Evolutionary conservation across 2,888 invertebrate species (phyloP).

Genomic region (Pristionchus fissidentatus): DNA sequence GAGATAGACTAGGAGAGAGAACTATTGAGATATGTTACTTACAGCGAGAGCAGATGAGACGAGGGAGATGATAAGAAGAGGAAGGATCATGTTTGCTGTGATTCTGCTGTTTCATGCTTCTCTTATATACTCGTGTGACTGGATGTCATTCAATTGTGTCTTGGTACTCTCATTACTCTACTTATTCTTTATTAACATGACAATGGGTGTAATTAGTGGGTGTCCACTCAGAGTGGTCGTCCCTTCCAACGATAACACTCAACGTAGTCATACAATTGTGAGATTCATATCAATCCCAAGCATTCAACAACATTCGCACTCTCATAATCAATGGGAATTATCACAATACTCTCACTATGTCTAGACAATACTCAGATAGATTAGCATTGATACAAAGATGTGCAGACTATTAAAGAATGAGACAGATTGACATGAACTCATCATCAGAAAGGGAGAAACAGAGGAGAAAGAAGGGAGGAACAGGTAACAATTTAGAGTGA

Average conservation of each 20-base stretch:
- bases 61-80: constrained; percentile 11
- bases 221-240: constrained; percentile 31
- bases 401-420: too few species aligned
- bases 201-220: constrained; percentile 8
- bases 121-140: constrained; percentile 14
- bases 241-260: constrained; percentile 18
- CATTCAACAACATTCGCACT: too few species aligned
- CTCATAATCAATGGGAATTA: too few species aligned
- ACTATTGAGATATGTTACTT: not conserved
- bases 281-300: not conserved
- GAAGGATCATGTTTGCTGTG: constrained; percentile 3
- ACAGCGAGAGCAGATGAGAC: constrained; percentile 22
- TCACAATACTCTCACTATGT: not conserved
- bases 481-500: constrained; percentile 32
- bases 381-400: not conserved
- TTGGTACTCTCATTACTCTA: not conserved
- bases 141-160: constrained; percentile 13
- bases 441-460: not conserved
- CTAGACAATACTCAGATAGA: not conserved
- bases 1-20: not conserved
- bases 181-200: constrained; percentile 33
- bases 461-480: not conserved
- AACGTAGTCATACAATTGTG: not conserved
- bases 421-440: not conserved
- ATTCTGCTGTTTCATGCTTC: not conserved